A percentile compares a stretch with the other conserved stretches of the same genome.
Evolutionary conservation across 2,797 vertebrate species (phyloP).

Genomic region (Dryobates pubescens): DNA sequence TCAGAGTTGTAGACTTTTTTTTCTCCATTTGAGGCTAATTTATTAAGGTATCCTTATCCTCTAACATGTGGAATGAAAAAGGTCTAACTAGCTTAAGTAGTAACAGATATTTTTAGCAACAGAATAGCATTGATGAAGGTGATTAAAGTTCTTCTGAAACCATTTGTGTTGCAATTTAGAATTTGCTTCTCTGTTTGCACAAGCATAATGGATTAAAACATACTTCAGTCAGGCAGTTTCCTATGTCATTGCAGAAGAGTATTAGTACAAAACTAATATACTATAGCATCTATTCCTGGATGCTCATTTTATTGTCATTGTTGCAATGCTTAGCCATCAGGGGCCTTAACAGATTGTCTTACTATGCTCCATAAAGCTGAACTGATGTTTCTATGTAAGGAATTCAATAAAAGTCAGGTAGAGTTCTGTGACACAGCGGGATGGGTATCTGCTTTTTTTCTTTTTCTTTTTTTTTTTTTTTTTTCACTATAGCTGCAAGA

Average conservation of each 20-base stretch:
- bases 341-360: not conserved
- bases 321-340: not conserved
- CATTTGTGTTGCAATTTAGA: not conserved
- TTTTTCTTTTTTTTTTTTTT: not conserved
- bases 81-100: not conserved
- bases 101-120: not conserved
- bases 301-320: not conserved
- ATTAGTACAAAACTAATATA: not conserved
- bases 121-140: not conserved
- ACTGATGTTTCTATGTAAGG: not conserved
- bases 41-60: not conserved
- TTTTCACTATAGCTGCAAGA: not conserved
- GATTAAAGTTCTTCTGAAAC: not conserved
- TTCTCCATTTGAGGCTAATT: not conserved
- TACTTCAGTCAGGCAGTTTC: not conserved
- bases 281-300: not conserved
- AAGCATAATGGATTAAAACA: not conserved
- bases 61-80: not conserved
- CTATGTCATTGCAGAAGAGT: not conserved
- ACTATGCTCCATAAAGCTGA: not conserved
- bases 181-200: not conserved
- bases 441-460: not conserved
- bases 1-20: not conserved
- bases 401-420: not conserved
- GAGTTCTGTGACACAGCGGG: not conserved